These are phyloP conservation scores for Lithophane socia DNA, from an alignment of 2,888 invertebrate genomes.

Conservation along the genomic window DNA sequence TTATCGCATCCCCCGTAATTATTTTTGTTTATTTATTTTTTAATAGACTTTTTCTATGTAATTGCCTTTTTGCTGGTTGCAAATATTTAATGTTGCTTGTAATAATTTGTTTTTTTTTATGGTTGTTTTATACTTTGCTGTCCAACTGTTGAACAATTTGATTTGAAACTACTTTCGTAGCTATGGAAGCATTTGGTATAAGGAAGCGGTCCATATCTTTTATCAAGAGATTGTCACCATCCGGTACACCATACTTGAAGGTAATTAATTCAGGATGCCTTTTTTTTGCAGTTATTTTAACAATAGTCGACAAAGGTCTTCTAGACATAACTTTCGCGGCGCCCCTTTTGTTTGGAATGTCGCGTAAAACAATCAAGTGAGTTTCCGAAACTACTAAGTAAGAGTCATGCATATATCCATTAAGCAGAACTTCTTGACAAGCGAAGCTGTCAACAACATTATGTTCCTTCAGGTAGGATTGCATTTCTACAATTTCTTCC, in stretches of 20 bases:
- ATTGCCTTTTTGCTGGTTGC: background rate
- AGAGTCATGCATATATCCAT: slow-evolving; percentile 97
- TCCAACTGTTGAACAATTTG: slow-evolving; percentile 92
- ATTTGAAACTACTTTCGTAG: slow-evolving; percentile 96
- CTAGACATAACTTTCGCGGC: slow-evolving; percentile 96
- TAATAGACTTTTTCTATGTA: background rate
- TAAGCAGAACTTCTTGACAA: slow-evolving; percentile 97
- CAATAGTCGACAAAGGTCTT: slow-evolving; percentile 96
- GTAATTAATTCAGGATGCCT: slow-evolving; percentile 98
- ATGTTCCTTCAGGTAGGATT: slow-evolving; percentile 95
- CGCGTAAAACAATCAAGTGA: slow-evolving; percentile 96
- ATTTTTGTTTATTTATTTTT: background rate
- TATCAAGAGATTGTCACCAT: slow-evolving; percentile 94
- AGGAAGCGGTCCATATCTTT: slow-evolving; percentile 97
- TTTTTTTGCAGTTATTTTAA: slow-evolving; percentile 99
- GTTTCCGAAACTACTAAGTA: slow-evolving; percentile 96
- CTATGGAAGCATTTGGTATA: slow-evolving; percentile 97
- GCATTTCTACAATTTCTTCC: slow-evolving; percentile 95
- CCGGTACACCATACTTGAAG: slow-evolving; percentile 97
- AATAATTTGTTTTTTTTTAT: background rate
- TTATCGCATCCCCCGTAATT: no score
- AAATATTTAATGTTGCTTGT: slow-evolving; percentile 1
- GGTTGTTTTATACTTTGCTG: slow-evolving; percentile 72
- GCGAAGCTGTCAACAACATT: slow-evolving; percentile 96
- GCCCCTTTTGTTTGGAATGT: slow-evolving; percentile 94